Evolutionary conservation across 2,113 vertebrate genomes (phyloP).

Genomic region (Potamarius usumacintae): DNA sequence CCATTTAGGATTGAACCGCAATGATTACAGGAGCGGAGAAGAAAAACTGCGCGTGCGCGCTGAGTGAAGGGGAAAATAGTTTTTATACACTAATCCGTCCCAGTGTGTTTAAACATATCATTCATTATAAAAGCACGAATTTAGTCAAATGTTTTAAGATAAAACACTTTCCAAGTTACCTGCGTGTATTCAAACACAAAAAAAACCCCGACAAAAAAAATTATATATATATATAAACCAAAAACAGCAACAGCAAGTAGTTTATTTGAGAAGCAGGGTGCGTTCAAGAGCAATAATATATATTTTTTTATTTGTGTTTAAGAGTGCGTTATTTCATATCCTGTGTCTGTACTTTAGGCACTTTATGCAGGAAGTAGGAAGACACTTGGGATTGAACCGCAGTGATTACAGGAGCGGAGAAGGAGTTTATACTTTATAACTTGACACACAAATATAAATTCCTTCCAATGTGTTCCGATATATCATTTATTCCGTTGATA

Average conservation of each 20-base stretch:
- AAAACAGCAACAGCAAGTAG: not conserved
- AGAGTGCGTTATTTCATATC: no score
- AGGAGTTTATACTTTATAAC: no score
- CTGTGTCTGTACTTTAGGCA: not conserved
- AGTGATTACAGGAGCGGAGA: conserved; percentile 17
- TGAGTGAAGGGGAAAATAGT: not conserved
- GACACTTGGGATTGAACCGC: not conserved
- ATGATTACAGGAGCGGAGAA: not conserved
- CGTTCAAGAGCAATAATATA: not conserved
- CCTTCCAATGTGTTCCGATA: no score
- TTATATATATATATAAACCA: no score
- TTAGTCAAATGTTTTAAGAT: not conserved
- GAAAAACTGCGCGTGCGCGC: conserved; percentile 18
- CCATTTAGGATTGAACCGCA: not conserved
- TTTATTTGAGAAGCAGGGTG: not conserved
- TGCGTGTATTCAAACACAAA: not conserved
- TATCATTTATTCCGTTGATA: not conserved
- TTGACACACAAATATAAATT: not conserved
- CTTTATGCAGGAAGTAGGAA: not conserved
- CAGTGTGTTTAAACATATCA: not conserved
- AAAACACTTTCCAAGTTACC: not conserved
- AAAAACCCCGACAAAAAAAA: no score
- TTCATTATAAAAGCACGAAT: not conserved
- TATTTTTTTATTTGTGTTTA: not conserved
- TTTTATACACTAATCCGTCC: not conserved